A percentile compares a stretch with the other conserved stretches of the same genome.
phyloP scores from a whole-genome alignment of 2,113 vertebrate genomes.

The Paramormyrops kingsleyae region DNA sequence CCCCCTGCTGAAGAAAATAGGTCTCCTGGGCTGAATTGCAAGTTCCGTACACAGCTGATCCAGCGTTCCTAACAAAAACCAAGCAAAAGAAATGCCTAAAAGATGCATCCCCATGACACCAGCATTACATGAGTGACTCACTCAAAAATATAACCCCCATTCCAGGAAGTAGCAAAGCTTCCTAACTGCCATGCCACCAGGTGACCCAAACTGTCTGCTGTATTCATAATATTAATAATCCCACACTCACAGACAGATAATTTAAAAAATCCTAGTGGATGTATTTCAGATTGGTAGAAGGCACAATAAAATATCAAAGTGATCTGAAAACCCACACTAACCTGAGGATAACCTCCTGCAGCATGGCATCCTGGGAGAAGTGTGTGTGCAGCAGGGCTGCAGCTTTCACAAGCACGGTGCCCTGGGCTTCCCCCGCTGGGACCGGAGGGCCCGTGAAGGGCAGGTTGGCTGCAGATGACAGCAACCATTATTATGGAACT shows the following conservation, averaged over 20 bases:
- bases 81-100: not conserved
- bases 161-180: not conserved
- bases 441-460: constrained; percentile 36
- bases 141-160: not conserved
- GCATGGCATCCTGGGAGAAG: constrained; percentile 65
- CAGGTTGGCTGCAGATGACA: constrained; percentile 68
- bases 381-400: constrained; percentile 74
- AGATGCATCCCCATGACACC: not conserved
- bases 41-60: constrained; percentile 71
- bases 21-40: constrained; percentile 76
- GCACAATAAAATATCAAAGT: not conserved
- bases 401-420: constrained; percentile 75
- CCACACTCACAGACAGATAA: not conserved
- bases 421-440: constrained; percentile 45
- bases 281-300: not conserved
- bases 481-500: not conserved
- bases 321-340: constrained; percentile 45
- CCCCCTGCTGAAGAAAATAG: constrained; percentile 77
- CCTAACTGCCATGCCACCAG: not conserved
- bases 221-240: not conserved
- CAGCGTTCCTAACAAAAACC: constrained; percentile 65
- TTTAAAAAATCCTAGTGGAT: not conserved
- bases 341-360: constrained; percentile 83
- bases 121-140: not conserved
- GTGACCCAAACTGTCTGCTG: not conserved